Evolutionary conservation across 1,140 invertebrate species (phyloP).

Genomic region (Rhagoletis pomonella): DNA sequence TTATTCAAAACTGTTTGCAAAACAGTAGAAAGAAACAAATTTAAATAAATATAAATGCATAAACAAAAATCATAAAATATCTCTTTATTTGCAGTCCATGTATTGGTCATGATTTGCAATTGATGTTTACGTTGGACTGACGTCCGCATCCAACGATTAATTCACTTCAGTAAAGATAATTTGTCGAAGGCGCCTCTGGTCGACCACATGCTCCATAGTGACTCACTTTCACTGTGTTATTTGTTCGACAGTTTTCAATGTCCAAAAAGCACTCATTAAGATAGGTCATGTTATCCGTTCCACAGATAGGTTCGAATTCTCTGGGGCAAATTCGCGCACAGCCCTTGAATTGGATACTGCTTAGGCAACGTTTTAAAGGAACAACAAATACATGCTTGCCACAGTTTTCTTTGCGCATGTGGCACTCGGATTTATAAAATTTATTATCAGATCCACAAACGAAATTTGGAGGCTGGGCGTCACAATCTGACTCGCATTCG

Average conservation of each 20-base stretch:
- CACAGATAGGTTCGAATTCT: conserved; percentile 92
- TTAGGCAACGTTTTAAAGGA: conserved; percentile 87
- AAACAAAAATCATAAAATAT: conserved; percentile 29
- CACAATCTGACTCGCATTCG: conserved; percentile 84
- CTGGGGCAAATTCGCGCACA: conserved; percentile 90
- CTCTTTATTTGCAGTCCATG: no score
- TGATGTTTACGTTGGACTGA: background rate
- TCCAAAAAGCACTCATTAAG: conserved; percentile 94
- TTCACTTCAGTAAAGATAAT: conserved; percentile 67
- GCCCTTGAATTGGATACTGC: conserved; percentile 88
- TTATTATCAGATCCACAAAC: conserved; percentile 95
- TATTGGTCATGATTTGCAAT: no score
- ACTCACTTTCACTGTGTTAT: conserved; percentile 72
- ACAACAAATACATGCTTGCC: conserved; percentile 93
- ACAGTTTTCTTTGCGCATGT: conserved; percentile 94
- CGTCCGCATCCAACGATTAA: background rate
- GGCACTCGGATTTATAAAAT: conserved; percentile 93
- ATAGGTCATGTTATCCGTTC: conserved; percentile 91
- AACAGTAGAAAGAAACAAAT: conserved; percentile 19
- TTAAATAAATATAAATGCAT: conserved; percentile 49
- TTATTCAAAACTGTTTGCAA: conserved; percentile 7
- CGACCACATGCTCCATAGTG: conserved; percentile 72
- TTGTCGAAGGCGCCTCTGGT: conserved; percentile 71
- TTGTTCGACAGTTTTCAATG: conserved; percentile 90
- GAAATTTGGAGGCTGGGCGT: conserved; percentile 81